phyloP scores from a whole-genome alignment of 2,888 invertebrate genomes.

The Elmis aenea region DNA sequence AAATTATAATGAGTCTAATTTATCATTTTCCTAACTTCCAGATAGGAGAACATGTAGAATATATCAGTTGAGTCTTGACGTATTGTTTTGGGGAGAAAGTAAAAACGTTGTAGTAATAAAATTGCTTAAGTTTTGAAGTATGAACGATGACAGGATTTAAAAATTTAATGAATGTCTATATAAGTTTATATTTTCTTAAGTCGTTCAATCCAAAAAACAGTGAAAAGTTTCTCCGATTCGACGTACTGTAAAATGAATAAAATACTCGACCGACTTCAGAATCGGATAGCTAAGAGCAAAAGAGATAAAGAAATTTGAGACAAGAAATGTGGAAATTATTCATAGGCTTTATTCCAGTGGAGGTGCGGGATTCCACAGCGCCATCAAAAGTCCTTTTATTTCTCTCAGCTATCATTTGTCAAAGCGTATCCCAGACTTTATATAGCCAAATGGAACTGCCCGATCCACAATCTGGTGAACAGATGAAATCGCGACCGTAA shows the following conservation, averaged over 20 bases:
- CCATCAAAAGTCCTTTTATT: constrained; percentile 42
- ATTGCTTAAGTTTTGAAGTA: no score
- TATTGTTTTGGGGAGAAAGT: no score
- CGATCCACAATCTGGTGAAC: constrained; percentile 19
- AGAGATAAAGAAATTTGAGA: constrained; percentile 44
- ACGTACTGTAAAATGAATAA: constrained; percentile 40
- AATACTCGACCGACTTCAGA: constrained; percentile 37
- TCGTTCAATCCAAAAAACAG: no score
- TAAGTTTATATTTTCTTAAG: no score
- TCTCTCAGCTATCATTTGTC: constrained; percentile 43
- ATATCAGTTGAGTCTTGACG: no score
- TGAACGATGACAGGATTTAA: no score
- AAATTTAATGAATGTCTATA: no score
- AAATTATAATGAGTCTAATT: constrained; percentile 25
- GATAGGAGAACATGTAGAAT: no score
- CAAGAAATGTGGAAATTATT: constrained; percentile 46
- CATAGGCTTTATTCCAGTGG: constrained; percentile 42
- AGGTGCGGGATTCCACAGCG: constrained; percentile 38
- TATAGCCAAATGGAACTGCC: constrained; percentile 20
- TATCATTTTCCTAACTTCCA: no score
- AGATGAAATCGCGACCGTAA: constrained; percentile 15
- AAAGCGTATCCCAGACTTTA: constrained; percentile 34
- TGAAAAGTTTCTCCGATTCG: constrained; percentile 21
- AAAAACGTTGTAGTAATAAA: no score
- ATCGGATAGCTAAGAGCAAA: constrained; percentile 35